Base-by-base conservation (phyloP, 1,140 invertebrate species). In the Zelostemma sp. region DNA sequence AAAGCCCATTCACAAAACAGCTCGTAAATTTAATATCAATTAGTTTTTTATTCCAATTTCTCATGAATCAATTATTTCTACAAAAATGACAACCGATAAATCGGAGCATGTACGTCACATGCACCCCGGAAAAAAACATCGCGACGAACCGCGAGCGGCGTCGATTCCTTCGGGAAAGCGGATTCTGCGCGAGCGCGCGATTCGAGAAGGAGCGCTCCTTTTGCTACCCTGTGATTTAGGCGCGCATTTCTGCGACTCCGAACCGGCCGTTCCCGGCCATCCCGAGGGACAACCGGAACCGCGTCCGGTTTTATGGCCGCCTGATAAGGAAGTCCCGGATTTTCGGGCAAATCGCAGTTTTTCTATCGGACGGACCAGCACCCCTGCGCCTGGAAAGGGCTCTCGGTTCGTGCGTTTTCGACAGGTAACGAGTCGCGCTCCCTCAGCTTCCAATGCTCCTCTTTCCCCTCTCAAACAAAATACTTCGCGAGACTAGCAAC, bases 281-380 rank as follows among this genome's bases (percentile, higher is more conserved):
- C 70, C 73, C 65, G 40, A 40, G 61, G 47, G 61, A 70, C 14
- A 43, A 25, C 48, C 56, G 58, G 61, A 65, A 68, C 69, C 43
- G 38, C 40, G 49, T 62, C 19, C 40, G 16, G 25, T 28, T 56
- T 80, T 48, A 73, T 81, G 67, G 5, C 58, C 28, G 50, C 80
- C 80, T 77, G 76, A 38, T 81, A 79, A 68, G 56, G 35, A 57
- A 75, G 73, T 73, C 79, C 77, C 76, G 73, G 77, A 76, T 78
- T 82, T 80, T 80, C 78, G 80, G 78, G 74, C 72, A 76, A 80
- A 80, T 80, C 68, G 73, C 72, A 80, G 72, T 80, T 80, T 82
- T 82, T 80, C 75, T 81, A 64, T 49, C 67, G 50, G 51, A 55
- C 71, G 62, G 59, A 60, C 57, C 70, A 61, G 55, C 60, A 70